phyloP scores from a whole-genome alignment of 2,113 vertebrate genomes.

The Seriola rivoliana region DNA sequence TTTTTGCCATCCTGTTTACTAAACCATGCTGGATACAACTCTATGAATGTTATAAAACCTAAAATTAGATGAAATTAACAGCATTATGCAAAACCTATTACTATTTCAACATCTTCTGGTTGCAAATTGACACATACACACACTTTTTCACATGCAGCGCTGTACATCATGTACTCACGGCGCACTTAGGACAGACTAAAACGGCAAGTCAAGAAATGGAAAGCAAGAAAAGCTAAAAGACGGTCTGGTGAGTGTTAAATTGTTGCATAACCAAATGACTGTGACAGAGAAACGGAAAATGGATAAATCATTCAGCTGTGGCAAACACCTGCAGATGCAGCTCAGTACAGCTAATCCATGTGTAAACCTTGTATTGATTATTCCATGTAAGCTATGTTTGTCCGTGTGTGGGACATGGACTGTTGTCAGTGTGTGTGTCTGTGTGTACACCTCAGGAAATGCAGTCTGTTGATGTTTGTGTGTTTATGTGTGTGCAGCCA shows the following conservation, averaged over 20 bases:
- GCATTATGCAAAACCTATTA: neutral
- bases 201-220: conserved; percentile 17
- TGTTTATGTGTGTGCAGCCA: neutral
- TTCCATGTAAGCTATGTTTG: conserved; percentile 24
- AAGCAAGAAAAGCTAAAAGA: conserved; percentile 32
- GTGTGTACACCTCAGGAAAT: neutral
- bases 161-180: neutral
- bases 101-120: neutral
- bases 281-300: conserved; percentile 58
- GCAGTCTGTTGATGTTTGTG: neutral
- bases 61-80: neutral
- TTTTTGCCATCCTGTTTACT: neutral
- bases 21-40: neutral
- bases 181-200: neutral
- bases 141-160: neutral
- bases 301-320: conserved; percentile 60
- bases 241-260: conserved; percentile 45
- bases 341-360: conserved; percentile 64
- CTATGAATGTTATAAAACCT: neutral
- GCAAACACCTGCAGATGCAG: conserved; percentile 69
- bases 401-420: neutral
- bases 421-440: neutral
- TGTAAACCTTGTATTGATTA: conserved; percentile 58
- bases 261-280: conserved; percentile 59
- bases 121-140: neutral